Percentiles rank a stretch among this genome's conserved stretches.
phyloP scores from a whole-genome alignment of 2,888 invertebrate species.

The Andrena bucephala region DNA sequence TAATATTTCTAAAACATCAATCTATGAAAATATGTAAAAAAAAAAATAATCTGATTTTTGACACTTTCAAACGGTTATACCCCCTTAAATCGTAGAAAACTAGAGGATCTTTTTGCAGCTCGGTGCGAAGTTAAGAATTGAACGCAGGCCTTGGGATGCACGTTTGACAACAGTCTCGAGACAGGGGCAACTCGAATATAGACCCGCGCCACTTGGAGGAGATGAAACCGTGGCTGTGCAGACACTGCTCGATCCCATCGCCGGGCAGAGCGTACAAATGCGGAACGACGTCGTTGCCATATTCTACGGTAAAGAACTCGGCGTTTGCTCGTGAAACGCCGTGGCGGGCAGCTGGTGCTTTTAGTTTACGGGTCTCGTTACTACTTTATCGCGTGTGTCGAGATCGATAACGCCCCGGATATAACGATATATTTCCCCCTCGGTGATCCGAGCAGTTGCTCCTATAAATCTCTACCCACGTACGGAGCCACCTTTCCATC shows the following conservation, averaged over 20 bases:
- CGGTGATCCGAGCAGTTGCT: conserved; percentile 56
- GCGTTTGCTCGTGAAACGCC: conserved; percentile 39
- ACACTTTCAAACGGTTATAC: too few species aligned
- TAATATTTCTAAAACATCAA: too few species aligned
- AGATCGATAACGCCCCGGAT: conserved; percentile 67
- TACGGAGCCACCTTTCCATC: conserved; percentile 47
- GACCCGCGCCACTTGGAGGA: conserved; percentile 39
- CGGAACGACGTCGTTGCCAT: conserved; percentile 22
- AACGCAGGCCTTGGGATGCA: conserved; percentile 1
- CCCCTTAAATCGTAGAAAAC: too few species aligned
- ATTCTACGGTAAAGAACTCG: conserved; percentile 52
- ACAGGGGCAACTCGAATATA: conserved; percentile 27
- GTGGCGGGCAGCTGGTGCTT: conserved; percentile 55
- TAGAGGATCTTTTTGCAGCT: background rate
- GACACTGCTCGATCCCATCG: conserved; percentile 38
- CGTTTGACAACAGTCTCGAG: conserved; percentile 3
- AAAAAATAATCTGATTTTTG: too few species aligned
- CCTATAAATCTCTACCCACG: conserved; percentile 59
- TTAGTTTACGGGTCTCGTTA: conserved; percentile 72
- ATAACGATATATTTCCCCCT: conserved; percentile 64
- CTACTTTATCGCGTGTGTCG: conserved; percentile 71
- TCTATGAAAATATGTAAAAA: too few species aligned
- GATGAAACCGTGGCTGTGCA: conserved; percentile 37
- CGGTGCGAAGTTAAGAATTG: background rate
- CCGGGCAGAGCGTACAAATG: conserved; percentile 23